A percentile compares a stretch with the other conserved stretches of the same genome.
phyloP scores from a whole-genome alignment of 1,140 invertebrate species.

The Hyles vespertilio region DNA sequence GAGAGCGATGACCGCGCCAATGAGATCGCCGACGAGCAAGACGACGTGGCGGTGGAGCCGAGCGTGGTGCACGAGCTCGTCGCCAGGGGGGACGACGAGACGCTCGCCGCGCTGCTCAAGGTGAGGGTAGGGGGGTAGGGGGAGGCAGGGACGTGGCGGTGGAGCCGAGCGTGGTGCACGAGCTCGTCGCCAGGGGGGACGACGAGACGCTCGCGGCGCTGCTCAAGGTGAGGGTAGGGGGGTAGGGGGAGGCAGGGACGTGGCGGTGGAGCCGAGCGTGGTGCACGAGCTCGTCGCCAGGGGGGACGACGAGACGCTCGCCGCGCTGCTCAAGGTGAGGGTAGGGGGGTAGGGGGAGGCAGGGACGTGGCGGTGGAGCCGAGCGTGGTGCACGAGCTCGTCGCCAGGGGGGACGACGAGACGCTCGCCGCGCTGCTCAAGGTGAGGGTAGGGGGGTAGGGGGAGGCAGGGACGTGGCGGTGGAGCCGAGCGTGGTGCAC shows the following conservation, averaged over 20 bases:
- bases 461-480: conserved; percentile 33
- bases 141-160: conserved; percentile 35
- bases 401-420: conserved; percentile 60
- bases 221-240: conserved; percentile 45
- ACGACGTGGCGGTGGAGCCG: conserved; percentile 36
- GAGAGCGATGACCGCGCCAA: conserved; percentile 42
- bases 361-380: conserved; percentile 38
- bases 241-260: conserved; percentile 39
- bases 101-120: conserved; percentile 52
- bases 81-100: conserved; percentile 57
- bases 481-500: conserved; percentile 38
- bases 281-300: conserved; percentile 43
- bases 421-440: conserved; percentile 50
- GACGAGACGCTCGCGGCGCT: conserved; percentile 47
- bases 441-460: conserved; percentile 34
- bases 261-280: conserved; percentile 29
- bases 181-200: conserved; percentile 53
- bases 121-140: conserved; percentile 31
- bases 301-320: conserved; percentile 56
- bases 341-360: conserved; percentile 25
- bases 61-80: conserved; percentile 38
- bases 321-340: conserved; percentile 55
- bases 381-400: conserved; percentile 32
- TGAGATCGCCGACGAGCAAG: conserved; percentile 38
- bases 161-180: conserved; percentile 37